Percentiles rank a stretch among this genome's conserved stretches.
phyloP scores from a whole-genome alignment of 2,113 vertebrate genomes.

The Synodontis membranacea region DNA sequence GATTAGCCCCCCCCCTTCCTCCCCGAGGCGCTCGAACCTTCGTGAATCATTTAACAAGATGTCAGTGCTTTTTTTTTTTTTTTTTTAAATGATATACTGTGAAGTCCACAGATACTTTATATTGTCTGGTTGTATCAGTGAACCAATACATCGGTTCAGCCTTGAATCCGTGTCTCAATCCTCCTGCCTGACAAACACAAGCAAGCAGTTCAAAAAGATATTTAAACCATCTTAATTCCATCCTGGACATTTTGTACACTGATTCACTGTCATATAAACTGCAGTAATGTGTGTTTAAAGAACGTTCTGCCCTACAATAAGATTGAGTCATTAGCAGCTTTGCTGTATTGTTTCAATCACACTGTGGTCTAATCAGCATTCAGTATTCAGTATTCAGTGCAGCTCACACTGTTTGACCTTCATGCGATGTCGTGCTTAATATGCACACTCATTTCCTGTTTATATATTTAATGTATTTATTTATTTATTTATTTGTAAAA shows the following conservation, averaged over 20 bases:
- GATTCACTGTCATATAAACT: neutral
- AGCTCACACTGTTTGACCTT: constrained; percentile 16
- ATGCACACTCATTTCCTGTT: constrained; percentile 12
- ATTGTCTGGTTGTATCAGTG: neutral
- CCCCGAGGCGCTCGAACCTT: neutral
- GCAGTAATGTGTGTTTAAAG: neutral
- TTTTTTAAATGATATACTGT: neutral
- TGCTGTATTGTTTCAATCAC: constrained; percentile 3
- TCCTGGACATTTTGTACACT: neutral
- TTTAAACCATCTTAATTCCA: neutral
- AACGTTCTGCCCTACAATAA: neutral
- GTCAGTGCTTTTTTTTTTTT: neutral
- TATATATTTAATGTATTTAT: constrained; percentile 8
- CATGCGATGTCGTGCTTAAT: constrained; percentile 12
- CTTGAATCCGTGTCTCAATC: neutral
- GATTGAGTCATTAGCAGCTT: neutral
- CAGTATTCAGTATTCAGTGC: constrained; percentile 7
- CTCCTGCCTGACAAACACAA: neutral
- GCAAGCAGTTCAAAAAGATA: neutral
- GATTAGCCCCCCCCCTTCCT: neutral
- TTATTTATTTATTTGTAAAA: neutral
- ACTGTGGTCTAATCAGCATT: constrained; percentile 13
- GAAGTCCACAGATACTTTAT: neutral
- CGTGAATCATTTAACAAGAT: neutral
- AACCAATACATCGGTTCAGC: neutral